Percentiles rank a stretch among this genome's conserved stretches.
These are phyloP conservation scores for Mixornis gularis DNA, from an alignment of 2,113 vertebrate genomes.

Conservation along the genomic window DNA sequence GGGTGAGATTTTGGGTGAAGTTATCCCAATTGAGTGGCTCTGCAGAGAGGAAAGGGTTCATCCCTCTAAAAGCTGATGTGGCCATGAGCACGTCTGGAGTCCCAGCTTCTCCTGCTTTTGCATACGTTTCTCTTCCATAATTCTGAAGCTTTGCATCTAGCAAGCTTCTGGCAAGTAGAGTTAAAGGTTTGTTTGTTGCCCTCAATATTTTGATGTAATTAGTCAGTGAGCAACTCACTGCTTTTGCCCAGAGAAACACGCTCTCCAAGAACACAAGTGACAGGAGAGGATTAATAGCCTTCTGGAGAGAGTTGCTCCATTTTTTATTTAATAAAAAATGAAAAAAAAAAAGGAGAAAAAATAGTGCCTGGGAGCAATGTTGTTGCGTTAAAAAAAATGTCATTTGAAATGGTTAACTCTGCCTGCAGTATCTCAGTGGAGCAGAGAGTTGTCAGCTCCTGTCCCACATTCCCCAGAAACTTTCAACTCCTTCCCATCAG, in stretches of 20 bases:
- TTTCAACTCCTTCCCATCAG: background rate
- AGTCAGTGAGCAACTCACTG: background rate
- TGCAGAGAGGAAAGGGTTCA: background rate
- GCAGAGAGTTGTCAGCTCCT: background rate
- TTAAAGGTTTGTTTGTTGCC: slow-evolving; percentile 40
- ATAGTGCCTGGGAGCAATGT: background rate
- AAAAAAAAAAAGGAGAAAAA: background rate
- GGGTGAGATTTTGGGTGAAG: background rate
- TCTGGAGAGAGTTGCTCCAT: slow-evolving; percentile 9
- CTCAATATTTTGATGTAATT: slow-evolving; percentile 51
- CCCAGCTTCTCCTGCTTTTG: background rate
- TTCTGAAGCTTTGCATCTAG: background rate
- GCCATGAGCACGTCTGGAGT: accelerated
- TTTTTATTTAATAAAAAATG: background rate
- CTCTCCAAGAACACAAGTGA: slow-evolving; percentile 37
- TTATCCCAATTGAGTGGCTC: background rate
- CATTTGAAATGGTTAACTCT: slow-evolving; percentile 27
- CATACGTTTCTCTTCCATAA: background rate
- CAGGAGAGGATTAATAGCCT: slow-evolving; percentile 45
- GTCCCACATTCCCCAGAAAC: background rate
- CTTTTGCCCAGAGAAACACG: slow-evolving; percentile 18
- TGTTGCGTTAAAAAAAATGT: background rate
- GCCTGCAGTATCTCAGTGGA: background rate
- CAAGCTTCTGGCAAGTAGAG: slow-evolving; percentile 1
- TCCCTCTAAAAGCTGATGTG: background rate